A percentile compares a stretch with the other conserved stretches of the same genome.
Conservation (phyloP, 2,888 invertebrate genomes). For the Pseudeuparius sepicola region DNA sequence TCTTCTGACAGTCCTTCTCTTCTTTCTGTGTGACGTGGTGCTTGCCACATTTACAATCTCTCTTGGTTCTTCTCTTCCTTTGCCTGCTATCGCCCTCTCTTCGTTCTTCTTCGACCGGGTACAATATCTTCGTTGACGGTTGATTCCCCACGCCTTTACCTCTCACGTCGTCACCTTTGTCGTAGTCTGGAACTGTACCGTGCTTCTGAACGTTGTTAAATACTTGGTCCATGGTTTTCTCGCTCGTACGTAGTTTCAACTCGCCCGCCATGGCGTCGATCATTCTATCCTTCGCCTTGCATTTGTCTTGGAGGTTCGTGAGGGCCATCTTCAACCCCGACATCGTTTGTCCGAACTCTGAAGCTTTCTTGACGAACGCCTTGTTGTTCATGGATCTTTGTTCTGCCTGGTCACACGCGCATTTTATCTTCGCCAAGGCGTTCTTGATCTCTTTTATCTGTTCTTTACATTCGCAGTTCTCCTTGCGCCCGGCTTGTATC, state of each 20-base stretch:
- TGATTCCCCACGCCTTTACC: no score
- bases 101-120: no score
- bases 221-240: conserved; percentile 24
- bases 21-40: conserved; percentile 18
- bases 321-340: conserved; percentile 32
- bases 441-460: conserved; percentile 27
- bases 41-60: conserved; percentile 22
- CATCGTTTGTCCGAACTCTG: conserved; percentile 28
- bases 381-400: conserved; percentile 9
- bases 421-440: conserved; percentile 26
- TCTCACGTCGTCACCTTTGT: conserved; percentile 15
- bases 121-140: no score
- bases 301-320: conserved; percentile 31
- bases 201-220: conserved; percentile 18
- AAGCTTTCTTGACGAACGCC: conserved; percentile 26
- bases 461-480: conserved; percentile 25
- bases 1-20: conserved; percentile 19
- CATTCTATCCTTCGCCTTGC: conserved; percentile 33
- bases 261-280: conserved; percentile 33
- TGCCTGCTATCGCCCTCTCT: conserved; percentile 11
- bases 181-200: conserved; percentile 23
- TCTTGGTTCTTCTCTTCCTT: conserved; percentile 17
- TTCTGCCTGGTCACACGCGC: conserved; percentile 26
- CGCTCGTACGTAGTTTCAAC: conserved; percentile 26
- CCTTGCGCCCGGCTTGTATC: conserved; percentile 21